Evolutionary conservation across 2,888 invertebrate genomes (phyloP).

Genomic region (Tetrapedia diversipes): DNA sequence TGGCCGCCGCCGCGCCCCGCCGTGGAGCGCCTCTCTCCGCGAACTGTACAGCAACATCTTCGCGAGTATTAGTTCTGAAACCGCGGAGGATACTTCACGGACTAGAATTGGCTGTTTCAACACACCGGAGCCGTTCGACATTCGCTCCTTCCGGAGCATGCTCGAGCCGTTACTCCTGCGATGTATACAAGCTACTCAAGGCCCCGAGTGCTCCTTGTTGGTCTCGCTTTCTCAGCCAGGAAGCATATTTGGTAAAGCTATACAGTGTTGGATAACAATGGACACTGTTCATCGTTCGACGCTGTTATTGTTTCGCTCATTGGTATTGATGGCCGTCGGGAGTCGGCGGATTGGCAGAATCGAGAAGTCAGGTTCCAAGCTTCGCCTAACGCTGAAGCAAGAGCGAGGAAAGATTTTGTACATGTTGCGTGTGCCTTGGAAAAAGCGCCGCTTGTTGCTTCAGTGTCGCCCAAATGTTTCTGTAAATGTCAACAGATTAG

Average conservation of each 20-base stretch:
- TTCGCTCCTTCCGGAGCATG: constrained; percentile 60
- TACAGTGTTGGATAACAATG: constrained; percentile 54
- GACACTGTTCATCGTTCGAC: too few relatives aligned
- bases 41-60: constrained; percentile 54
- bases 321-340: too few relatives aligned
- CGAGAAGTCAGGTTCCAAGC: too few relatives aligned
- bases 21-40: constrained; percentile 31
- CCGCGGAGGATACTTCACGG: constrained; percentile 67
- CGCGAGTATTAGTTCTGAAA: constrained; percentile 64
- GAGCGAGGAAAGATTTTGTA: too few relatives aligned
- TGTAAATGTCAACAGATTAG: too few relatives aligned
- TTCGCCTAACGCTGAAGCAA: too few relatives aligned
- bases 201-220: constrained; percentile 64
- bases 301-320: too few relatives aligned
- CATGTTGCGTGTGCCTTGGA: too few relatives aligned
- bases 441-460: too few relatives aligned
- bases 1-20: constrained; percentile 1
- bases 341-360: too few relatives aligned
- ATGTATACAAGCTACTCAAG: constrained; percentile 63
- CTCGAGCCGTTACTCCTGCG: constrained; percentile 65
- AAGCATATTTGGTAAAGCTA: constrained; percentile 67
- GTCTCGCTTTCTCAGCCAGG: constrained; percentile 63
- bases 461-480: too few relatives aligned
- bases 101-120: constrained; percentile 68
- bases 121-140: constrained; percentile 65